Evolutionary conservation across 2,113 vertebrate species (phyloP), one percentile per base, ranked within the genome.

Genomic region (Hystrix cristata): DNA sequence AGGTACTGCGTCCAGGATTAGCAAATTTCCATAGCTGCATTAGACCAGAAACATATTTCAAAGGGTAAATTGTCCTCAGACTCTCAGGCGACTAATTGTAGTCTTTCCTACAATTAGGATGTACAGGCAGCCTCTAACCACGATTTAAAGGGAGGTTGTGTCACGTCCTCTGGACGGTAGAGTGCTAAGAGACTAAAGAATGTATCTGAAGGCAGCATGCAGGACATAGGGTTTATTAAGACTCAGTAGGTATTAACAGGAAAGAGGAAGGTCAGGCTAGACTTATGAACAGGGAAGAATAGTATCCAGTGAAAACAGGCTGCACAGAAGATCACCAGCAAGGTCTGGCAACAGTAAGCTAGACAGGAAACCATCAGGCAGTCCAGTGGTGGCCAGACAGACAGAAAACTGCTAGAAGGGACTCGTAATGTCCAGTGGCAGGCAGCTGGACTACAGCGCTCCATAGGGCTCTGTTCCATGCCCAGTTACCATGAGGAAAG

Each of bases 11-110:
- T 95, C 69, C 62, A 84, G 34, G 23, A 80, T 21, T 27, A 91
- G 65, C 18, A 83, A 83, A 82, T 81, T 38, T 84, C 74, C n/a
- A 53, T 15, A 38, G 16, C 0, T 6, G 34, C 84, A 74, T 15
- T 46, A 82, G 72, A 62, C 59, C n/a, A 51, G 46, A 82, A 96
- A 90, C 96, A 69, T 43, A 95, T 82, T 94, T 53, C 34, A 71
- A 65, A 71, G 2, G 38, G 5, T 60, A 86, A 87, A 59, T 27
- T 53, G 38, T 71, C 81, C 7, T 71, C 10, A 10, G 11, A 25
- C n/a, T 53, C 34, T 46, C n/a, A 38, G 38, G 38, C 38, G 38
- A 38, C 38, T 38, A 38, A 38, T 38, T 64, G 13, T 48, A 76
- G 25, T 34, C 31, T 72, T 25, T 34, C 13, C 34, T 69, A 46